Evolutionary conservation across 2,888 invertebrate species (phyloP).

Genomic region (Drosophila eohydei): DNA sequence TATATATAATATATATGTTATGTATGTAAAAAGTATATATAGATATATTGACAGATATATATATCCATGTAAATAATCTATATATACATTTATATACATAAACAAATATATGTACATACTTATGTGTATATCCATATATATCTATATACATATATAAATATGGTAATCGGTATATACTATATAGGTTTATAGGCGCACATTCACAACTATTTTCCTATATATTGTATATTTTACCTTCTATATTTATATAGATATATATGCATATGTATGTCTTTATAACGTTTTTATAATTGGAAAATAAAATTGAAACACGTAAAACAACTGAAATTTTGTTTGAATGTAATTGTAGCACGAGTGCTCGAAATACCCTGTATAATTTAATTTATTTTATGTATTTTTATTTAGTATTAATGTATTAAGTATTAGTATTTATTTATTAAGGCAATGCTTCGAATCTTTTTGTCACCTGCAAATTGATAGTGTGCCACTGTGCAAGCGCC

Average conservation of each 20-base stretch:
- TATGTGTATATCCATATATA: background rate
- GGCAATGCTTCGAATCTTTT: background rate
- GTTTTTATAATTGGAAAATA: background rate
- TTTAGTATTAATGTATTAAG: no score
- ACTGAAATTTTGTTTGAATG: no score
- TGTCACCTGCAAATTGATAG: background rate
- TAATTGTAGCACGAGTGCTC: no score
- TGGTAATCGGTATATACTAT: background rate
- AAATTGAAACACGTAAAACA: background rate
- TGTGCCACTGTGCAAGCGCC: conserved; percentile 32
- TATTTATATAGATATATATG: background rate
- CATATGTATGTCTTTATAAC: conserved; percentile 1
- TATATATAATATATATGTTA: background rate
- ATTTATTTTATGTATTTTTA: no score
- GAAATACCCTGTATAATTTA: background rate
- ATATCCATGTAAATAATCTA: background rate
- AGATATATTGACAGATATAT: background rate
- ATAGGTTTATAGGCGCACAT: background rate
- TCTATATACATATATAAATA: background rate
- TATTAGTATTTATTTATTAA: no score
- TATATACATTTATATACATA: background rate
- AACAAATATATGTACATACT: background rate
- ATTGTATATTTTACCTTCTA: no score
- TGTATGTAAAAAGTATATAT: background rate
- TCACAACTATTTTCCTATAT: background rate